Base-by-base conservation (phyloP, 2,113 vertebrate genomes). In the Naja naja region DNA sequence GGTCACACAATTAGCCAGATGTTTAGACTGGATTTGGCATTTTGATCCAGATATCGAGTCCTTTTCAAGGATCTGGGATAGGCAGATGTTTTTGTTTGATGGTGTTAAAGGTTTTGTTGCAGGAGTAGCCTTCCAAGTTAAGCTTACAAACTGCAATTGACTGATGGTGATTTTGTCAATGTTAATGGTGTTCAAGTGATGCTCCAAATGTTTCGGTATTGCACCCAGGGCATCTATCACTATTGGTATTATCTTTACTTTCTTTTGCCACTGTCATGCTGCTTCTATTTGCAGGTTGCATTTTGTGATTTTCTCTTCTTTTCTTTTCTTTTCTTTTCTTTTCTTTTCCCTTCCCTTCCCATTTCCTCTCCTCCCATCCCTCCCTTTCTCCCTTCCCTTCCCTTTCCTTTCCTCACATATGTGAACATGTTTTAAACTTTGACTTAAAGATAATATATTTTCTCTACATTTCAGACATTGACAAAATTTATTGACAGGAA, bases 291-390 rank as follows among this genome's bases (percentile, higher is more conserved):
- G 11, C 60, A n/a, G 27, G 11, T 64, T 64, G 60, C 30, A 64
- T n/a, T 64, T 64, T 64, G 30, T 64, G 25, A 64, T 64, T n/a
- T 14, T n/a, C 10, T 64, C 8, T 27, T 58, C 6, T 8, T 7
- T 7, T 25, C 56, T 60, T 1, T 6, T 25, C 2, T 58, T 2
- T 25, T 58, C 6, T 7, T 1, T 18, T 55, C 6, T 25, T 0
- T 6, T 56, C 6, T 2, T 1, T 4, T 8, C 6, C 0, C 20
- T 6, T 23, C 55, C 0, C 5, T 8, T 56, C 55, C 0, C 5
- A 1, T 55, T 8, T 54, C 3, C 53, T 18, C 53, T 18, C 16
- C 16, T 18, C 53, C 18, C 16, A 0, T 54, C 53, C 20, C 9
- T 11, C 1, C 54, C 8, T 25, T 7, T 6, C 23, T 25, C 56